Evolutionary conservation across 2,797 vertebrate genomes (phyloP).

Genomic region (Ataeniobius toweri): DNA sequence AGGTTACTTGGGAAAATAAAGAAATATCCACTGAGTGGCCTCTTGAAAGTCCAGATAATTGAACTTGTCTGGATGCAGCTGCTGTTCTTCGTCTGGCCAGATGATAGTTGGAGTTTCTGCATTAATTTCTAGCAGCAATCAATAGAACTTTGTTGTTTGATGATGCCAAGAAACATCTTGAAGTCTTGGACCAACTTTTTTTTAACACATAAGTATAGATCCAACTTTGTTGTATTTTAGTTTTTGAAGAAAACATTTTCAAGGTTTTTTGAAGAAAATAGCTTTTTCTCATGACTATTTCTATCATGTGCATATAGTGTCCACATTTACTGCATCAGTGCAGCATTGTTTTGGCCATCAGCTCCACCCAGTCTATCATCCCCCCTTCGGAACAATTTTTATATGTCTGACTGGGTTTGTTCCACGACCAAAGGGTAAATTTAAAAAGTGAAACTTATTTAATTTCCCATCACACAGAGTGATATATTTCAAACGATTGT

Average conservation of each 20-base stretch:
- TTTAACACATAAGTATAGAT: background rate
- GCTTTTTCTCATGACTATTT: background rate
- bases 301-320: background rate
- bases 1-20: conserved; percentile 55
- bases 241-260: background rate
- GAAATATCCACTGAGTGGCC: conserved; percentile 45
- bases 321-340: background rate
- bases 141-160: conserved; percentile 19
- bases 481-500: no score
- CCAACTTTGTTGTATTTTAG: background rate
- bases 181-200: conserved; percentile 17
- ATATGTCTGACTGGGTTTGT: background rate
- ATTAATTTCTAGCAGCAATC: conserved; percentile 15
- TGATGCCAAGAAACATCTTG: conserved; percentile 12
- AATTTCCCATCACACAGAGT: no score
- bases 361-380: background rate
- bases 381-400: background rate
- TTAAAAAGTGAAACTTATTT: no score
- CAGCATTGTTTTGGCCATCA: background rate
- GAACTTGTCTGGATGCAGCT: conserved; percentile 60
- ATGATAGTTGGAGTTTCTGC: conserved; percentile 45
- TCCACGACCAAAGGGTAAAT: background rate
- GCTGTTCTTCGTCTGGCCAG: conserved; percentile 55
- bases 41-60: conserved; percentile 58
- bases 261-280: background rate